A percentile compares a stretch with the other conserved stretches of the same genome.
These are phyloP conservation scores for Diplolepis rosae DNA, from an alignment of 2,888 invertebrate species.

Conservation along the genomic window DNA sequence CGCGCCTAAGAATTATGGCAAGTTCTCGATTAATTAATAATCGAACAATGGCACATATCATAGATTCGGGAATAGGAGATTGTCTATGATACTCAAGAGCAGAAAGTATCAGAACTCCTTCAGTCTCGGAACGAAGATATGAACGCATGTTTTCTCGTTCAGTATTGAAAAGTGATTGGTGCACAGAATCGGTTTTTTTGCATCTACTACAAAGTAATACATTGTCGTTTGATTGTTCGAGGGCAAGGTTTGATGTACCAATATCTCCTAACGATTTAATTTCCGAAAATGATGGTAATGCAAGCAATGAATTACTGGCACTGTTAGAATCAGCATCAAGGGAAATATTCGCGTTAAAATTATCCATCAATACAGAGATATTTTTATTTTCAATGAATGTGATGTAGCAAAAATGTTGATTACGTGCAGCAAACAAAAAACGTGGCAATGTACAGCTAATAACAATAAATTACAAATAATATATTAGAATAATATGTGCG, in stretches of 20 bases:
- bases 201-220: slow-evolving; percentile 24
- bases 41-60: slow-evolving; percentile 14
- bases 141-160: slow-evolving; percentile 32
- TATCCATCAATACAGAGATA: neutral
- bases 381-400: too few species aligned
- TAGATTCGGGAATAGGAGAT: slow-evolving; percentile 13
- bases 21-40: slow-evolving; percentile 30
- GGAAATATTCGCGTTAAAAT: neutral
- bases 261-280: slow-evolving; percentile 1
- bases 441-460: too few species aligned
- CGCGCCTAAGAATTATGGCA: slow-evolving; percentile 20
- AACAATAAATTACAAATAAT: too few species aligned
- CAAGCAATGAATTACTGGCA: neutral
- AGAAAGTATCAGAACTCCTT: slow-evolving; percentile 29
- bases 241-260: neutral
- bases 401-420: too few species aligned
- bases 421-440: too few species aligned
- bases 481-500: too few species aligned
- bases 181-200: slow-evolving; percentile 19
- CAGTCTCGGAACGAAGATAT: slow-evolving; percentile 22
- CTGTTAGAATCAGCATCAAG: neutral
- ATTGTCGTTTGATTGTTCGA: neutral
- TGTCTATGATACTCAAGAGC: slow-evolving; percentile 9
- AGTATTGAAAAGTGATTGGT: neutral
- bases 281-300: slow-evolving; percentile 5